Evolutionary conservation across 2,888 invertebrate species (phyloP), one percentile per base, ranked within the genome.

Genomic region (Cyrtodaria siliqua): DNA sequence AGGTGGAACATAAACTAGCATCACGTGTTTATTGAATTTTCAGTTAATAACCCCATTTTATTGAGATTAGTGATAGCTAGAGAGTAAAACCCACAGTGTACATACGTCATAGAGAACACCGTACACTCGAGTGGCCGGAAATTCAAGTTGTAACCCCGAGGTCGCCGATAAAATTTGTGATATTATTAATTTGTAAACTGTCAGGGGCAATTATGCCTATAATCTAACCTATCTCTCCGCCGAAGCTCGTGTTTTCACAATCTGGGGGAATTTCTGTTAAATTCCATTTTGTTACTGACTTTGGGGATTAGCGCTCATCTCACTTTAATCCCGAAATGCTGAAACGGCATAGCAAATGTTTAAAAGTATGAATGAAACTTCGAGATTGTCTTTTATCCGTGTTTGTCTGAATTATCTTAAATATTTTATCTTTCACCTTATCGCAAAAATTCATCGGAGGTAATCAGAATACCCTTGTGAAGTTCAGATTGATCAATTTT

Each of bases 131-230:
- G 23, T 75, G 74, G 62, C 74, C 74, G 70, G 76, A 71, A 76
- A 61, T 33, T 49, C 12, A 33, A n/a, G 23, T 14, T 26, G 59
- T 52, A 38, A 67, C 47, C 62, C 44, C 8, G 9, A n/a, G 53
- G 40, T 33, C 38, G 47, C 42, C 12, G 66, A 67, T 76, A 71
- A 70, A 42, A 38, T 20, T 27, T 50, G 23, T 20, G 66, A 71
- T 76, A 76, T 57, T 66, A 67, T 66, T 70, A 70, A 76, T 71
- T 70, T 71, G 55, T 61, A 62, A 76, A 56, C 66, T 76, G 76
- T 61, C 76, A 67, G 38, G 56, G 62, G 47, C 76, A 76, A 76
- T 71, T 71, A 61, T 67, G 24, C 33, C 12, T 38, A 27, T 76
- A 76, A 76, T 70, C 66, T 71, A 24, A 33, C 42, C 52, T 62